Percentiles rank a stretch among this genome's conserved stretches.
Conservation (phyloP, 2,113 vertebrate species). For the Beaufortia kweichowensis region DNA sequence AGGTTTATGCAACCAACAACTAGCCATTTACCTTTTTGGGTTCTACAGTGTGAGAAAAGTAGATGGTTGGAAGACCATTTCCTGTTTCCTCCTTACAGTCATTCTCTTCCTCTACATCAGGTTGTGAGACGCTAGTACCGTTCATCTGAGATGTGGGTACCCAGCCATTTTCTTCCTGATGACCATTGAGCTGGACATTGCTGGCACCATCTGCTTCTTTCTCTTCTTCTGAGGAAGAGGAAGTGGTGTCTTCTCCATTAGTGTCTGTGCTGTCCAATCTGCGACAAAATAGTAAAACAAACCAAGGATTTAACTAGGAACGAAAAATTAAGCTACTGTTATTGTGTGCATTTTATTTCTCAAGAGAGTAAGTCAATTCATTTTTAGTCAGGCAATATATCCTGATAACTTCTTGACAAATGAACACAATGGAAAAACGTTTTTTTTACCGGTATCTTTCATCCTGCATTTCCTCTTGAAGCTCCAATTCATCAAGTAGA, state of each 20-base stretch:
- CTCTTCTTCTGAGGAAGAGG: constrained; percentile 90
- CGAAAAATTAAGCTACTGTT: no score
- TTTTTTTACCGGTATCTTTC: constrained; percentile 79
- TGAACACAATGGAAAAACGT: no score
- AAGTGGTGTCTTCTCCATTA: constrained; percentile 77
- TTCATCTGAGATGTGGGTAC: constrained; percentile 41
- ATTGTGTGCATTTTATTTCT: no score
- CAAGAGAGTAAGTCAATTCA: no score
- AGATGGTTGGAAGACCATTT: constrained; percentile 85
- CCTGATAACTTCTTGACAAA: no score
- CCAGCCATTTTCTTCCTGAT: constrained; percentile 60
- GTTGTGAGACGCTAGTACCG: constrained; percentile 33
- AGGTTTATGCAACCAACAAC: not conserved
- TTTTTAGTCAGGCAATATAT: no score
- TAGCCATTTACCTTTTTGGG: constrained; percentile 83
- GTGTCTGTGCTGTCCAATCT: constrained; percentile 74
- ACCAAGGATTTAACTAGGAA: not conserved
- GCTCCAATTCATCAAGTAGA: constrained; percentile 87
- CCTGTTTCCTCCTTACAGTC: constrained; percentile 69
- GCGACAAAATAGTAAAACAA: constrained; percentile 38
- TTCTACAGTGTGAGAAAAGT: constrained; percentile 92
- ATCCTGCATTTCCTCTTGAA: constrained; percentile 82
- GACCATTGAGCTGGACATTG: constrained; percentile 62
- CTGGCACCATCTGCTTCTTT: constrained; percentile 70
- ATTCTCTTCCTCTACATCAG: constrained; percentile 48